Conservation (phyloP, 2,888 invertebrate genomes). For the Heliconius hortense region DNA sequence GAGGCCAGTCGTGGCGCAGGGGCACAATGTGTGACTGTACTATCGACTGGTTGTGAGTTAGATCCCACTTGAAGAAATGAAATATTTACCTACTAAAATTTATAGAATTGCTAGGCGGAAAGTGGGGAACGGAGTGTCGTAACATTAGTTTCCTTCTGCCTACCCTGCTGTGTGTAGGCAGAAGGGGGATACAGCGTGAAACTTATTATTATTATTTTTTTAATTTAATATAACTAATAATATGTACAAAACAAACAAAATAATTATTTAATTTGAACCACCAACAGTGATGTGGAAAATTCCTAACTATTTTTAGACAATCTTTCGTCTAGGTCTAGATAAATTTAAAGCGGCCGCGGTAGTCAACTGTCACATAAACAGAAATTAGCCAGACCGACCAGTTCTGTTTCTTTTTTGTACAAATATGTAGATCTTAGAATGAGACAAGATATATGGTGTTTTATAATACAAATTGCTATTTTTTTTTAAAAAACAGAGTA, state of each 20-base stretch:
- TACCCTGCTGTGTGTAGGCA: not conserved
- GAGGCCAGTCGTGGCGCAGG: not conserved
- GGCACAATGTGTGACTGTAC: not conserved
- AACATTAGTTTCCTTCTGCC: too few relatives aligned
- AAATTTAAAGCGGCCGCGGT: conserved; percentile 26
- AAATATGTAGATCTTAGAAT: conserved; percentile 28
- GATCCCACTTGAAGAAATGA: too few relatives aligned
- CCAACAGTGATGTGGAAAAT: conserved; percentile 23
- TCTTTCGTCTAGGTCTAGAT: conserved; percentile 24
- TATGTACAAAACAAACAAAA: not conserved
- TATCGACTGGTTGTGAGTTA: too few relatives aligned
- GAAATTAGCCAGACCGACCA: conserved; percentile 31
- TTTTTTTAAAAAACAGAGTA: too few relatives aligned
- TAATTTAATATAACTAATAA: too few relatives aligned
- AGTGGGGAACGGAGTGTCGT: too few relatives aligned
- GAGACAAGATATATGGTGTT: conserved; percentile 4
- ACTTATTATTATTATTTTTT: too few relatives aligned
- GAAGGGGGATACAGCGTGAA: not conserved
- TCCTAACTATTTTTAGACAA: conserved; percentile 27
- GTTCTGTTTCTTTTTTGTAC: conserved; percentile 17
- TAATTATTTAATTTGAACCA: not conserved
- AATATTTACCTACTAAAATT: too few relatives aligned
- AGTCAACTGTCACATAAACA: conserved; percentile 31
- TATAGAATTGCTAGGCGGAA: too few relatives aligned
- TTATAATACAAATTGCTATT: not conserved